A percentile compares a stretch with the other conserved stretches of the same genome.
phyloP scores from a whole-genome alignment of 2,888 invertebrate genomes.

The Hymenopus coronatus region DNA sequence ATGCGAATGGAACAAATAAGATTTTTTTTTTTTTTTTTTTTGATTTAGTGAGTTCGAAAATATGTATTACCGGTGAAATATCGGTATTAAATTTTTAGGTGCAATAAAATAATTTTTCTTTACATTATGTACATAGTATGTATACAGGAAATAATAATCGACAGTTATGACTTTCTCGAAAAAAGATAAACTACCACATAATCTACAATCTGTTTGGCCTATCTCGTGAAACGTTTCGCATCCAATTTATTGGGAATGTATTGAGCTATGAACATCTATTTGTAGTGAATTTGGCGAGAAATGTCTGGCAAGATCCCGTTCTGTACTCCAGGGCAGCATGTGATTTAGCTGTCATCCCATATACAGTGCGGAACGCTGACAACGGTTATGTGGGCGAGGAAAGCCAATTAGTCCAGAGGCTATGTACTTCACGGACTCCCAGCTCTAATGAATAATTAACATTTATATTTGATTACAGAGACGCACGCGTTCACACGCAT shows the following conservation, averaged over 20 bases:
- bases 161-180: too few relatives aligned
- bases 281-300: not conserved
- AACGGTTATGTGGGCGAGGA: not conserved
- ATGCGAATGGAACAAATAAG: too few relatives aligned
- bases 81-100: too few relatives aligned
- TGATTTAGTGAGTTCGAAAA: too few relatives aligned
- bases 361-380: not conserved
- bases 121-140: too few relatives aligned
- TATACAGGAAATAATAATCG: too few relatives aligned
- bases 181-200: too few relatives aligned
- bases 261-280: not conserved
- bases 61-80: too few relatives aligned
- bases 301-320: not conserved
- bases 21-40: too few relatives aligned
- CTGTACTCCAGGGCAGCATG: not conserved
- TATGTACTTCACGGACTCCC: slow-evolving; percentile 1
- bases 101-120: too few relatives aligned
- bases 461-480: slow-evolving; percentile 12
- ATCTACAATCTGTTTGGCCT: too few relatives aligned
- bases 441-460: slow-evolving; percentile 9
- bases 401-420: not conserved
- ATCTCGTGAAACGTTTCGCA: too few relatives aligned
- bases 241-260: not conserved
- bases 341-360: not conserved
- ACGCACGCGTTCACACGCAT: not conserved